Evolutionary conservation across 2,113 vertebrate genomes (phyloP), one percentile per base, ranked within the genome.

Genomic region (Baryphthengus martii): DNA sequence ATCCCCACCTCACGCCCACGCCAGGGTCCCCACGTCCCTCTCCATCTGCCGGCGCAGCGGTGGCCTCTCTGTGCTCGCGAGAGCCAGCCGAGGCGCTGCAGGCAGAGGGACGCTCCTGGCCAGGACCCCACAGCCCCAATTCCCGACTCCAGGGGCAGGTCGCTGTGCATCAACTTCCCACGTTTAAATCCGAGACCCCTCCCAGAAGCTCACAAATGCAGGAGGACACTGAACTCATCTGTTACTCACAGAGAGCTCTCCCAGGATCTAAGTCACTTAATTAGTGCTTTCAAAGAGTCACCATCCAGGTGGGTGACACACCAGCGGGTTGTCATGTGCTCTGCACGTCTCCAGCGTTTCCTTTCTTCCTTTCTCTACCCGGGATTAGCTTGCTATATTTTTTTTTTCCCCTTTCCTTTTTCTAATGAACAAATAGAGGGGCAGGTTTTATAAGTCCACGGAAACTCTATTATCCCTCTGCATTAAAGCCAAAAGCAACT

Each of bases 381-480:
- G 53, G 72, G 25, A 31, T 67, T n/a, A 56, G 61, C 65, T 40
- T 7, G 29, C 8, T 7, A 8, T 11, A 28, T n/a, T 42, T 45
- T 24, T 20, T 20, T 19, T 25, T 8, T 6, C 17, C 19, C n/a
- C 13, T 33, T 80, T 39, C 20, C 25, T 55, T 74, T 84, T 74
- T 47, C 83, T 77, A 87, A 90, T 21, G 72, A 93, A 53, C 29
- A 88, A 90, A 80, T 49, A 31, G 68, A 93, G 63, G 82, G 63
- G 44, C 75, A 93, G 91, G 84, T n/a, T 92, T 95, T 96, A 29
- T 93, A 90, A 94, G 45, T 71, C 88, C 79, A 5, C 19, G 84
- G 88, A 96, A 97, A 96, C 81, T 90, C 92, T 77, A 86, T 93
- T 95, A 96, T 88, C 77, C 92, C 71, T n/a, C 19, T 28, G 79